phyloP scores from a whole-genome alignment of 1,140 invertebrate genomes.

The Neodiprion pinetum region DNA sequence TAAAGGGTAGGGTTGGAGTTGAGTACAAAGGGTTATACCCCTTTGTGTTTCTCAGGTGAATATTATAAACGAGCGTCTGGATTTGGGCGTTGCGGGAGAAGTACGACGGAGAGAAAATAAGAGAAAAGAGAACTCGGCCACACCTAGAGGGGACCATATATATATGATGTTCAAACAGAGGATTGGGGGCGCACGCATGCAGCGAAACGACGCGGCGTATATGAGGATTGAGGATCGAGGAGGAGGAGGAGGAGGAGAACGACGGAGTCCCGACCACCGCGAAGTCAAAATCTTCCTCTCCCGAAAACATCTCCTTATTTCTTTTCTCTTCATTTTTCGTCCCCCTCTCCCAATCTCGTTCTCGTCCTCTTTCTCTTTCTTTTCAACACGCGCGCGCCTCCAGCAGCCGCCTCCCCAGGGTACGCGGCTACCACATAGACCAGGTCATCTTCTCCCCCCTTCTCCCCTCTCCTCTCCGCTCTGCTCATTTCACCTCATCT shows the following conservation, averaged over 20 bases:
- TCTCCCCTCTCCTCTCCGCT: too few relatives aligned
- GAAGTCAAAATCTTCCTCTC: slow-evolving; percentile 39
- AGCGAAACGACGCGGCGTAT: too few relatives aligned
- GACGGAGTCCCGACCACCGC: slow-evolving; percentile 6
- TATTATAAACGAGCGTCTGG: slow-evolving; percentile 57
- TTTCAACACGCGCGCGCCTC: slow-evolving; percentile 30
- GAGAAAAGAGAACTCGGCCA: slow-evolving; percentile 22
- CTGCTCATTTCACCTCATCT: not conserved
- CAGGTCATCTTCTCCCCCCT: too few relatives aligned
- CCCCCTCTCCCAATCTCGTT: slow-evolving; percentile 20
- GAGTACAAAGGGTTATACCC: slow-evolving; percentile 5
- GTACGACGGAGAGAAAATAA: not conserved
- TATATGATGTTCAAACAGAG: too few relatives aligned
- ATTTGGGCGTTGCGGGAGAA: not conserved
- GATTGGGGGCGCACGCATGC: too few relatives aligned
- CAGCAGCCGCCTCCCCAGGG: not conserved
- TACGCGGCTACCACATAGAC: too few relatives aligned
- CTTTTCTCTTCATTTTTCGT: slow-evolving; percentile 26
- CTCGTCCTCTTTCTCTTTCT: not conserved
- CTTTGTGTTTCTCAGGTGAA: slow-evolving; percentile 60
- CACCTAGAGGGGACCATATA: not conserved
- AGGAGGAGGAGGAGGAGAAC: slow-evolving; percentile 19
- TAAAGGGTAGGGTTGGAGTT: too few relatives aligned
- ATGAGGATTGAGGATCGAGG: not conserved
- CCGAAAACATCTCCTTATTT: slow-evolving; percentile 32